phyloP scores from a whole-genome alignment of 1,140 invertebrate species.

The Venustaconcha ellipsiformis region DNA sequence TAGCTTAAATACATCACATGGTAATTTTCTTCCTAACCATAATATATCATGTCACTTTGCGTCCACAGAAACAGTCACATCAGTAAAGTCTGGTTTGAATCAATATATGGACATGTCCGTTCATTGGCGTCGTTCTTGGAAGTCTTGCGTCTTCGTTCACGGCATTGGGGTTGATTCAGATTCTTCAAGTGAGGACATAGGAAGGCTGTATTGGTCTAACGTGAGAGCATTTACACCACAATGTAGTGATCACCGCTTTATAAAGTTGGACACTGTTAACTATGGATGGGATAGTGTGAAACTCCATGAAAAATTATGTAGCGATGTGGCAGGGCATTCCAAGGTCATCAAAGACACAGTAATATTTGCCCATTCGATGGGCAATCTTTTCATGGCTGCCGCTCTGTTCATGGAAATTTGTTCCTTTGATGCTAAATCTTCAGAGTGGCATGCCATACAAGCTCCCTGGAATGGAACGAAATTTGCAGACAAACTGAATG shows the following conservation, averaged over 20 bases:
- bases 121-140: too few species aligned
- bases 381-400: conserved; percentile 1
- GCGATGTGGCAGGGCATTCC: not conserved
- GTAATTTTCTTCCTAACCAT: too few species aligned
- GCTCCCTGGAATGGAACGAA: conserved; percentile 1
- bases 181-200: too few species aligned
- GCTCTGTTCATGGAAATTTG: not conserved
- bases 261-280: not conserved
- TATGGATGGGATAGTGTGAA: conserved; percentile 1
- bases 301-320: not conserved
- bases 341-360: not conserved
- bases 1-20: too few species aligned
- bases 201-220: too few species aligned
- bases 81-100: too few species aligned
- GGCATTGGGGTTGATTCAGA: too few species aligned
- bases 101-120: too few species aligned
- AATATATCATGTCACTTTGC: too few species aligned
- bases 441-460: conserved; percentile 3
- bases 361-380: conserved; percentile 1
- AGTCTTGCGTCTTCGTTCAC: too few species aligned
- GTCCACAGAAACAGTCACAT: too few species aligned
- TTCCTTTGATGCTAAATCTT: not conserved
- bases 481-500: not conserved
- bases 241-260: not conserved
- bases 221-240: not conserved